Conservation (phyloP, 2,888 invertebrate genomes). For the Opisthograptis luteolata region DNA sequence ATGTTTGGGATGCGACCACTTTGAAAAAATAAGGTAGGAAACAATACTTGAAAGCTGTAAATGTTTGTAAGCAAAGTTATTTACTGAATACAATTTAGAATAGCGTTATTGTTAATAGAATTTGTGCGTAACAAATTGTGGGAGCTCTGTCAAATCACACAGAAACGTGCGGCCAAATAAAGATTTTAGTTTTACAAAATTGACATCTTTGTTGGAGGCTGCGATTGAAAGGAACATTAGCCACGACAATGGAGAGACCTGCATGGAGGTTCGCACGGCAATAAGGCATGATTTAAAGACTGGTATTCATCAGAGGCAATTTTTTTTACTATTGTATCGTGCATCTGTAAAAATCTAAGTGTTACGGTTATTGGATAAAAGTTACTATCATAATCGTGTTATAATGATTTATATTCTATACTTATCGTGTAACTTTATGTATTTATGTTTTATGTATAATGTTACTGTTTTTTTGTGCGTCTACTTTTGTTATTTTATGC, state of each 20-base stretch:
- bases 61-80: background rate
- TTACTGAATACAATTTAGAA: background rate
- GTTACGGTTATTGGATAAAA: no score
- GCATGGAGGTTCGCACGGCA: slow-evolving; percentile 63
- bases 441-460: no score
- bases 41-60: slow-evolving; percentile 1
- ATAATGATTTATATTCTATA: no score
- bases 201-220: slow-evolving; percentile 38
- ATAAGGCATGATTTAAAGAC: slow-evolving; percentile 56
- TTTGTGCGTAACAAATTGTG: slow-evolving; percentile 31
- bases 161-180: slow-evolving; percentile 47
- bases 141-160: slow-evolving; percentile 28
- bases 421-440: no score
- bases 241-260: slow-evolving; percentile 53
- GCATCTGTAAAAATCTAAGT: no score
- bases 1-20: slow-evolving; percentile 1
- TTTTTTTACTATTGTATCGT: background rate
- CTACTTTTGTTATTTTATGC: no score
- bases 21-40: slow-evolving; percentile 1
- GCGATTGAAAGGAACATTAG: slow-evolving; percentile 45
- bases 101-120: slow-evolving; percentile 14
- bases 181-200: slow-evolving; percentile 42
- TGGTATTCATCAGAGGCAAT: slow-evolving; percentile 2
- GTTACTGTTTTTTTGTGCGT: no score
- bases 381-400: no score